phyloP scores from a whole-genome alignment of 2,797 vertebrate species.

The Mallotus villosus region DNA sequence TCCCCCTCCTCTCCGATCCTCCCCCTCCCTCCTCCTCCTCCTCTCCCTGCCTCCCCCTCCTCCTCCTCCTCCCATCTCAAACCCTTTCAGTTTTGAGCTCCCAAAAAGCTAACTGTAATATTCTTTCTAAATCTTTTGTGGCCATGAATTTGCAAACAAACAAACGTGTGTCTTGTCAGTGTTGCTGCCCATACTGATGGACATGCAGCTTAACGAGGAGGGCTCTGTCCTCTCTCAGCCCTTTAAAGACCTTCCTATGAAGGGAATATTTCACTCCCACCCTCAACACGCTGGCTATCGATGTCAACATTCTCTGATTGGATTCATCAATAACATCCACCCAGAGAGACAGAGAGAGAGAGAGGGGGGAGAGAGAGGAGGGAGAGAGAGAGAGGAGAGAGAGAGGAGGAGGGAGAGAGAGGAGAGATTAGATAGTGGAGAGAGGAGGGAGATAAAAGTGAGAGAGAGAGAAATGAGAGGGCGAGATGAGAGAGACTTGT shows the following conservation, averaged over 20 bases:
- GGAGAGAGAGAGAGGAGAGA: not conserved
- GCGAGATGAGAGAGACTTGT: not conserved
- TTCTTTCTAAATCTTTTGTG: slow-evolving; percentile 43
- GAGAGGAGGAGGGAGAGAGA: slow-evolving; percentile 57
- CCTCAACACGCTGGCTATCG: slow-evolving; percentile 57
- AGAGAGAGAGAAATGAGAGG: not conserved
- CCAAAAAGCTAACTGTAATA: slow-evolving; percentile 54
- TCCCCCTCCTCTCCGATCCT: not conserved
- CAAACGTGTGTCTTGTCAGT: slow-evolving; percentile 30
- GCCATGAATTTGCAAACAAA: slow-evolving; percentile 39
- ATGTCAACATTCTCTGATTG: slow-evolving; percentile 47
- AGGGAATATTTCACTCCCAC: slow-evolving; percentile 35
- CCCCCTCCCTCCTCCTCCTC: not conserved
- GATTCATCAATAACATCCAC: slow-evolving; percentile 22
- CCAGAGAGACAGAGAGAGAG: too few relatives aligned
- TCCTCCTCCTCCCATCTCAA: not conserved
- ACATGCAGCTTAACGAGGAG: slow-evolving; percentile 32
- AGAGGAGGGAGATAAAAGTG: too few relatives aligned
- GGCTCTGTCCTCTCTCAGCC: slow-evolving; percentile 31
- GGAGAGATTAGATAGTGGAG: too few relatives aligned
- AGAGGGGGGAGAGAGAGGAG: too few relatives aligned
- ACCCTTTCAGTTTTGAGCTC: too few relatives aligned
- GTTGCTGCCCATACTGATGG: slow-evolving; percentile 45
- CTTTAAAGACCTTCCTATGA: slow-evolving; percentile 4
- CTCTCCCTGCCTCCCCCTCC: not conserved